Conservation (phyloP, 2,888 invertebrate species). For the Nesidiocoris tenuis region DNA sequence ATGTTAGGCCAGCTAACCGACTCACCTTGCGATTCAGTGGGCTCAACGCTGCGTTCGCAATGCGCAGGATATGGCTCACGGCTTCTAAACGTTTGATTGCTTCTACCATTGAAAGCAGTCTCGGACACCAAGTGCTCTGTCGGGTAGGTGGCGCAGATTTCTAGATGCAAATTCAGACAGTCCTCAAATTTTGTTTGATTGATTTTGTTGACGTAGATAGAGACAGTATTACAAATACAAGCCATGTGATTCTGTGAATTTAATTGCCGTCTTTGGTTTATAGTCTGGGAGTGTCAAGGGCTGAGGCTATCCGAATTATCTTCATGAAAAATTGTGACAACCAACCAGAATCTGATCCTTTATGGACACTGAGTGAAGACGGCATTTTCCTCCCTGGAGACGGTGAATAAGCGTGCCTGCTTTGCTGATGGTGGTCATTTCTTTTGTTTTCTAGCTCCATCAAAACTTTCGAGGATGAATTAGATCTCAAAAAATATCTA, state of each 20-base stretch:
- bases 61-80: constrained; percentile 16
- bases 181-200: too few relatives aligned
- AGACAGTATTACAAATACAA: too few relatives aligned
- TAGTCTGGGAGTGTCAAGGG: too few relatives aligned
- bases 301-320: too few relatives aligned
- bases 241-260: too few relatives aligned
- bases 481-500: constrained; percentile 34
- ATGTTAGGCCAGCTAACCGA: too few relatives aligned
- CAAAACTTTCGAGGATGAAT: constrained; percentile 51
- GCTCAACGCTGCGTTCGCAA: constrained; percentile 21
- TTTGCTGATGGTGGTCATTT: constrained; percentile 51
- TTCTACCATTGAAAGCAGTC: constrained; percentile 20
- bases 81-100: constrained; percentile 13
- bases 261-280: too few relatives aligned
- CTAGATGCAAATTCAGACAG: background rate
- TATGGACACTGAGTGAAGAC: constrained; percentile 52
- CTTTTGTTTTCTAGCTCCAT: constrained; percentile 53
- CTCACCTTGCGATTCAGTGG: constrained; percentile 6
- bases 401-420: constrained; percentile 52
- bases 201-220: too few relatives aligned
- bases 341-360: constrained; percentile 51
- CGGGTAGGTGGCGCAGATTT: constrained; percentile 21
- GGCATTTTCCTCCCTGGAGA: constrained; percentile 53
- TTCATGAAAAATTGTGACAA: background rate
- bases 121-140: constrained; percentile 29